Percentiles rank a stretch among this genome's conserved stretches.
These are phyloP conservation scores for Lutjanus argentimaculatus DNA, from an alignment of 2,797 vertebrate species.

Conservation along the genomic window DNA sequence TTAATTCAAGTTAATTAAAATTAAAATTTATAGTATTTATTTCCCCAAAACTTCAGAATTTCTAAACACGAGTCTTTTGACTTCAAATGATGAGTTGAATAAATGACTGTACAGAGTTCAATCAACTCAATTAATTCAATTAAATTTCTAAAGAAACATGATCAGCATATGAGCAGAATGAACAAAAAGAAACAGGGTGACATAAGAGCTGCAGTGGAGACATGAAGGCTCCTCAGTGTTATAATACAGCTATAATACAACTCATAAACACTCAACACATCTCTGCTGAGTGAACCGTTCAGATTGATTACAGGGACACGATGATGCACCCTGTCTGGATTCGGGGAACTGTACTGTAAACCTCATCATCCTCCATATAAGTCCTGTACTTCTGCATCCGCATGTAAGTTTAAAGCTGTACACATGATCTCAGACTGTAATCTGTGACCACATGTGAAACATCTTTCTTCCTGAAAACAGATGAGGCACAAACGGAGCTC, in stretches of 20 bases:
- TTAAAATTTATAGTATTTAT: no score
- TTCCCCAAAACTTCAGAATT: no score
- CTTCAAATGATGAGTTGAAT: no score
- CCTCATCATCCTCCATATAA: not conserved
- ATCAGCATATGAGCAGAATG: no score
- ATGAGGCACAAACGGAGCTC: slow-evolving; percentile 19
- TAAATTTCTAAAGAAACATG: no score
- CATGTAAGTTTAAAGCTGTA: not conserved
- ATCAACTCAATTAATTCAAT: no score
- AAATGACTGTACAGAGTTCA: no score
- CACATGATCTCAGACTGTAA: slow-evolving; percentile 11
- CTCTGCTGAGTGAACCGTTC: not conserved
- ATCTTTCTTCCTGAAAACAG: not conserved
- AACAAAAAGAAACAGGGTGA: not conserved
- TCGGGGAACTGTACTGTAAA: not conserved
- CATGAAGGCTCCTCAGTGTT: no score
- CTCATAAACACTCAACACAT: no score
- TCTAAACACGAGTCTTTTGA: no score
- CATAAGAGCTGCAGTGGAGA: not conserved
- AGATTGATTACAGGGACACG: not conserved
- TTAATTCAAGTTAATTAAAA: no score
- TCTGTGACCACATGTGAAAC: slow-evolving; percentile 1
- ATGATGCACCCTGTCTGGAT: not conserved
- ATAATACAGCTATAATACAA: no score
- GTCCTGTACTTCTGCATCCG: not conserved